Evolutionary conservation across 2,113 vertebrate genomes (phyloP), one percentile per base, ranked within the genome.

Genomic region (Synodontis membranacea): DNA sequence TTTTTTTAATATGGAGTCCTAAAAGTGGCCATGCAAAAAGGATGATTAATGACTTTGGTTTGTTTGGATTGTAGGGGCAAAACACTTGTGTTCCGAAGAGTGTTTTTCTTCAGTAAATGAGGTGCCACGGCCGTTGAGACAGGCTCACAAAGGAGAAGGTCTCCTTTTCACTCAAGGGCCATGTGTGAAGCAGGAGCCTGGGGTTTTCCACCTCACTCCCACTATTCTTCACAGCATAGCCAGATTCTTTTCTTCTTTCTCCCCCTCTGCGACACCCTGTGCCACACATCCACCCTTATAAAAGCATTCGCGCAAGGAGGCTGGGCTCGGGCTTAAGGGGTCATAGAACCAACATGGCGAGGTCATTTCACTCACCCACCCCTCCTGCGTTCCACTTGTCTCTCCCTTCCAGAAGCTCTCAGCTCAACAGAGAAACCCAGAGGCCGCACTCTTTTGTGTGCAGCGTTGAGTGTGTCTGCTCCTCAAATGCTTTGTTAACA

Each of bases 241-340:
- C 58, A 80, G 62, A 62, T 66, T 82, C 80, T 82, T 86, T 86
- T 82, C 44, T 87, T 81, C 72, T 78, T 82, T 88, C 72, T 81
- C 81, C 89, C 86, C 66, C 84, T 66, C 66, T 23, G 80, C 80
- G 78, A 58, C 82, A 88, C 87, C 76, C 89, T 90, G 86, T 84
- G 85, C 84, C 88, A 89, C 66, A 58, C 88, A 88, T 64, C 89
- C 82, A 66, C 62, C 75, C 76, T 72, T 64, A 88, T 86, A 95
- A 95, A 92, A 93, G 91, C 86, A 89, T 93, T 93, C 92, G 91
- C 93, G 85, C 92, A 88, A 89, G 91, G 95, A 93, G 92, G 93
- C 90, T 93, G 93, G 90, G 91, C 83, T 74, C 82, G 91, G 81
- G 92, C 94, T 95, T 93, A 93, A 91, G 91, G 95, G 95, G 95